A percentile compares a stretch with the other conserved stretches of the same genome.
Conservation (phyloP, 2,797 vertebrate genomes). For the Sorex maritimensis region DNA sequence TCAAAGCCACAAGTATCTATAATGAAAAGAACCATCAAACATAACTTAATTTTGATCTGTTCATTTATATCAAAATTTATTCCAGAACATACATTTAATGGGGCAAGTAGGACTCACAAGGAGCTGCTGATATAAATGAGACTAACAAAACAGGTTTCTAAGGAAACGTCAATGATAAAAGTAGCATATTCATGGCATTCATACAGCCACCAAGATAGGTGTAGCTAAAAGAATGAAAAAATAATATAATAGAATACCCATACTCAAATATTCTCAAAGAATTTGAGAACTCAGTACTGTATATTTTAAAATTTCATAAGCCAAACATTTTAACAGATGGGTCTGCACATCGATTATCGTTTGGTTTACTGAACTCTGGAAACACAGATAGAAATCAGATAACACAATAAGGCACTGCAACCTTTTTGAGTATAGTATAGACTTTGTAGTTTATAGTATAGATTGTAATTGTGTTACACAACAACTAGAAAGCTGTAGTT, state of each 20-base stretch:
- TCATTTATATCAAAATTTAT: conserved; percentile 49
- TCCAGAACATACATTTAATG: conserved; percentile 16
- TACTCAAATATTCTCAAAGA: conserved; percentile 33
- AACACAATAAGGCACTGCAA: background rate
- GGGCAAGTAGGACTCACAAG: background rate
- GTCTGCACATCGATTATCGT: background rate
- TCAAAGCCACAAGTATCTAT: conserved; percentile 97
- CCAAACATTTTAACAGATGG: background rate
- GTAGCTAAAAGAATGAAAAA: background rate
- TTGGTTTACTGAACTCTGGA: background rate
- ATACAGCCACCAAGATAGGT: background rate
- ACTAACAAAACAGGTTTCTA: conserved; percentile 40
- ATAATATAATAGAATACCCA: background rate
- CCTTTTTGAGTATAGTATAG: conserved; percentile 45
- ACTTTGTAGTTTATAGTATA: background rate
- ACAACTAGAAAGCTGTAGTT: conserved; percentile 72
- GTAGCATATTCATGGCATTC: background rate
- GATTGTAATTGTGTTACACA: background rate
- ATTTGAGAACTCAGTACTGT: background rate
- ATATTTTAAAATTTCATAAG: conserved; percentile 25
- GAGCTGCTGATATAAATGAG: background rate
- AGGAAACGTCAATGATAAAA: conserved; percentile 19
- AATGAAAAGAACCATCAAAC: conserved; percentile 81
- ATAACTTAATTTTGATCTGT: conserved; percentile 37
- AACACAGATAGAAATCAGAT: background rate